Conservation (phyloP, 37 sponge, comb jelly and placozoan genomes). For the Theonella swinhoei region DNA sequence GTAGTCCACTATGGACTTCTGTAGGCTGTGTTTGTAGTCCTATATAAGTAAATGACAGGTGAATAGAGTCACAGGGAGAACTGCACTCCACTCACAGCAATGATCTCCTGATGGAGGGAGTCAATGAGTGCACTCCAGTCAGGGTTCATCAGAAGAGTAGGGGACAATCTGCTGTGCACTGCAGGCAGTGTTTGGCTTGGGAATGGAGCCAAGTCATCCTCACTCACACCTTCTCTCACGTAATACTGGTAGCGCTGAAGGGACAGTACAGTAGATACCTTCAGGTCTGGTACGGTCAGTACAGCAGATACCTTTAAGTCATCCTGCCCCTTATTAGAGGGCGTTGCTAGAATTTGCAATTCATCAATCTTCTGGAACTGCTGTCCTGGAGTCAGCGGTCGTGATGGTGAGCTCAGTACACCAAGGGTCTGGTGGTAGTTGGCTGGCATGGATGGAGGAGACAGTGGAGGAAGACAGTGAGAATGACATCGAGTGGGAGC, state of each 20-base stretch:
- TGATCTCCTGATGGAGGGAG: conserved; percentile 70
- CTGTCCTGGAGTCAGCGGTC: conserved; percentile 75
- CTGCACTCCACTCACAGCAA: neutral
- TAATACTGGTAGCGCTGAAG: conserved; percentile 87
- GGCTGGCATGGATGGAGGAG: conserved; percentile 59
- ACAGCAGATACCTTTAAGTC: conserved; percentile 14
- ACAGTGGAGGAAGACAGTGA: conserved; percentile 27
- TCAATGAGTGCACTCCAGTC: conserved; percentile 47
- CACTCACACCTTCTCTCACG: conserved; percentile 61
- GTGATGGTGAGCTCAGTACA: conserved; percentile 51
- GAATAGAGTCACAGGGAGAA: neutral
- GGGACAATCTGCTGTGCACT: conserved; percentile 44
- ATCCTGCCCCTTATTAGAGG: conserved; percentile 17
- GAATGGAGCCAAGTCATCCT: conserved; percentile 62
- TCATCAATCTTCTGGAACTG: conserved; percentile 54
- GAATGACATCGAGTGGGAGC: conserved; percentile 1
- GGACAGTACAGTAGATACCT: conserved; percentile 42
- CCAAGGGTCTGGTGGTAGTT: conserved; percentile 69
- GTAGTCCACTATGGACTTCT: conserved; percentile 88
- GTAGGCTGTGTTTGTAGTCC: conserved; percentile 79
- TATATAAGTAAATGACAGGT: neutral
- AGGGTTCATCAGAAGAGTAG: conserved; percentile 48
- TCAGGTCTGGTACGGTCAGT: conserved; percentile 64
- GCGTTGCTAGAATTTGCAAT: conserved; percentile 12
- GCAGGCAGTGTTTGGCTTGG: conserved; percentile 44